Base-by-base conservation (phyloP, 2,888 invertebrate species). In the Drosophila basisetae region DNA sequence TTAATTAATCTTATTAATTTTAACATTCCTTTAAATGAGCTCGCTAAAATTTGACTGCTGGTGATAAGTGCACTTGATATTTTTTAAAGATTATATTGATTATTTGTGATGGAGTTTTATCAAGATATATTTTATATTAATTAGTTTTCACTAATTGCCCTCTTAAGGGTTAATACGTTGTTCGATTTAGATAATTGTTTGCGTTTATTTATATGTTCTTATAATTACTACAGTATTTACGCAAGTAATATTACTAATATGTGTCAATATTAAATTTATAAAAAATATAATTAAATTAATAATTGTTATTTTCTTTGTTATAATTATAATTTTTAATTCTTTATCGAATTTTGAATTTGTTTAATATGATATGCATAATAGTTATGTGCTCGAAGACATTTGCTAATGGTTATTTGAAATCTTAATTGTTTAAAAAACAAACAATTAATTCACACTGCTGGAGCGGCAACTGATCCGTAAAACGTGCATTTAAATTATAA, bases 401-500 rank as follows among this genome's bases (percentile, higher is more conserved):
- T 55, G 25, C 31, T 13, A 47, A 47, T 53, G 35, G 13, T 33
- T 30, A 54, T 39, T 49, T 65, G 30, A 22, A 50, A 50, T 25
- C 35, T 35, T 25, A 56, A 66, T 43, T 56, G 43, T 31, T 50
- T 35, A 7, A 30, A 56, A 66, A 66, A 52, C 25, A 68, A 66
- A 52, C 52, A 66, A 50, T 41, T 16, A 41, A 66, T 31, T 7
- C 68, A 28, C 30, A 43, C 56, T 31, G 67, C 41, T 67, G 41
- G 2, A 16, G 33, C 28, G 18, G 33, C 33, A 43, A 35, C 30
- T 41, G 41, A 67, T 39, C 28, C 50, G 39, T 18, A 16, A 35
- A 31, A 31, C 30, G 31, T 52, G 41, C n/a, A 67, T 25, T 41
- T 67, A 67, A 67, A 52, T 43, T 67, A 43, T 58, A 68, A 67